Evolutionary conservation across 1,140 invertebrate species (phyloP).

Genomic region (Tetramorium simillimum): DNA sequence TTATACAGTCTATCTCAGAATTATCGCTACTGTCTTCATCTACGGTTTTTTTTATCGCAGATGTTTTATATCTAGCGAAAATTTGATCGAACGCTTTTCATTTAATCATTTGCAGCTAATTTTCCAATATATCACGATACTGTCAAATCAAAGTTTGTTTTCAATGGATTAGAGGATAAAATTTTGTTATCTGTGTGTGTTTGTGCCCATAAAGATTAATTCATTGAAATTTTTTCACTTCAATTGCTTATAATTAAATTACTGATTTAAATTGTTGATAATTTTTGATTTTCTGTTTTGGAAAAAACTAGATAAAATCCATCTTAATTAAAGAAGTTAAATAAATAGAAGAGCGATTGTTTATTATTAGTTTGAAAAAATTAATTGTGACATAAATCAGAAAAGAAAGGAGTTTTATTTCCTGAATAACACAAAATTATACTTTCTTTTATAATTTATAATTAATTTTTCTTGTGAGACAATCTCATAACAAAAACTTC

Average conservation of each 20-base stretch:
- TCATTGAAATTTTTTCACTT: neutral
- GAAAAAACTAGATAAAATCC: neutral
- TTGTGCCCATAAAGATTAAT: neutral
- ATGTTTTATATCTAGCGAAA: neutral
- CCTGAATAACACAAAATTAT: neutral
- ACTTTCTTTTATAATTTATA: neutral
- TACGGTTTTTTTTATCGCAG: neutral
- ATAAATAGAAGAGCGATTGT: neutral
- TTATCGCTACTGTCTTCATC: neutral
- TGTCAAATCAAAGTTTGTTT: neutral
- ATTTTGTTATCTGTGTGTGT: neutral
- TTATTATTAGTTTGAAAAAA: slow-evolving; percentile 1
- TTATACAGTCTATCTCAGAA: neutral
- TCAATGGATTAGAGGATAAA: neutral
- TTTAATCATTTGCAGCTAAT: neutral
- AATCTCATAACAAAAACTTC: neutral
- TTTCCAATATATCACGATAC: neutral
- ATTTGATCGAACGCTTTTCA: neutral
- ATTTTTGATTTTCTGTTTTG: neutral
- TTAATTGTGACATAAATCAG: neutral
- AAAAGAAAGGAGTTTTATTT: neutral
- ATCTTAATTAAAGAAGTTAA: neutral
- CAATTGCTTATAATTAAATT: neutral
- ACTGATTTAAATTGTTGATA: neutral
- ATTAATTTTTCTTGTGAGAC: neutral